Evolutionary conservation across 2,113 vertebrate species (phyloP).

Genomic region (Myocastor coypus): DNA sequence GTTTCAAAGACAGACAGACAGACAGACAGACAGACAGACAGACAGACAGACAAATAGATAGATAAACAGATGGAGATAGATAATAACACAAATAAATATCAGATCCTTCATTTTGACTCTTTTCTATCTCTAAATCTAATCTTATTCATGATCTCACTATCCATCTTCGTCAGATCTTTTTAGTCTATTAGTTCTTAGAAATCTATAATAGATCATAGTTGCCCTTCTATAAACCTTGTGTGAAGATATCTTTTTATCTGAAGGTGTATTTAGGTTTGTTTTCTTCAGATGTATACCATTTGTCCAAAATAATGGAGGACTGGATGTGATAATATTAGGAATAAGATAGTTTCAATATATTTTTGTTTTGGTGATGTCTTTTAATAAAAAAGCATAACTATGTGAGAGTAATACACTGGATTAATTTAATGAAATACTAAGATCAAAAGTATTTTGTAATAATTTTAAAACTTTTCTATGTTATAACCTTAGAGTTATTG

Average conservation of each 20-base stretch:
- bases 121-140: slow-evolving; percentile 3
- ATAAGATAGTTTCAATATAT: neutral
- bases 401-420: neutral
- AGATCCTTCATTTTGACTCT: neutral
- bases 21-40: no score
- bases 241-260: neutral
- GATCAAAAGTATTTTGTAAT: neutral
- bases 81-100: neutral
- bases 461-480: neutral
- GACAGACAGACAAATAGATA: no score
- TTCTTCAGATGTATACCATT: no score
- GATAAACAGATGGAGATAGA: no score
- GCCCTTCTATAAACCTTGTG: neutral
- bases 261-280: neutral
- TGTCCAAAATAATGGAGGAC: neutral
- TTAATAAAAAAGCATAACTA: neutral
- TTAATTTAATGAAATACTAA: neutral
- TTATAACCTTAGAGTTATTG: neutral
- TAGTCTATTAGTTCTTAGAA: slow-evolving; percentile 26
- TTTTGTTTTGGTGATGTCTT: neutral
- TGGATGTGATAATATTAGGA: neutral
- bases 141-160: slow-evolving; percentile 17
- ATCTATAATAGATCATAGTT: neutral
- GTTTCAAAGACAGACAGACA: no score
- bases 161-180: slow-evolving; percentile 45